These are phyloP conservation scores for Pegoplata infirma DNA, from an alignment of 2,888 invertebrate genomes.

Conservation along the genomic window DNA sequence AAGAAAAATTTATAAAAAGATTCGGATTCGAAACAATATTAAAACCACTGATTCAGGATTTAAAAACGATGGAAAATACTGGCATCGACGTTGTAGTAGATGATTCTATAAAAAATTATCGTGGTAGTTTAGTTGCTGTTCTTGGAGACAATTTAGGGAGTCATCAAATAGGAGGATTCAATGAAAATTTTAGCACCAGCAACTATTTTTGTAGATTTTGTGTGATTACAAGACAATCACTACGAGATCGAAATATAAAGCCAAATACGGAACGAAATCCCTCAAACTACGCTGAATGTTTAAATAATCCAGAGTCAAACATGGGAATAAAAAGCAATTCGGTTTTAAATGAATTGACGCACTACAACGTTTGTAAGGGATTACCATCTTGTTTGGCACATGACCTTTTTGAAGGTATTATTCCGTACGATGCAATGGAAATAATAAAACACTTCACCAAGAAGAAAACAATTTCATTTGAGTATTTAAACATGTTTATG, in stretches of 20 bases:
- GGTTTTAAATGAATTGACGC: constrained; percentile 34
- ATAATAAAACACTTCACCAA: constrained; percentile 44
- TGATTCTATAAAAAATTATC: neutral
- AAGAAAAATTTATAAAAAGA: constrained; percentile 20
- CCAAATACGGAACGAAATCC: constrained; percentile 27
- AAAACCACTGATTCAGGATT: constrained; percentile 38
- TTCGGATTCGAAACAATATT: constrained; percentile 18
- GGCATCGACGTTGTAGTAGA: constrained; percentile 29
- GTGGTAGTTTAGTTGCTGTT: constrained; percentile 42
- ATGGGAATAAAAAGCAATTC: constrained; percentile 41
- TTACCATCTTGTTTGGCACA: constrained; percentile 47
- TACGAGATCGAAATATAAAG: constrained; percentile 28
- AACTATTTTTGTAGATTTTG: constrained; percentile 54
- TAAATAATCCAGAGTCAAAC: neutral
- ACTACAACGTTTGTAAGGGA: constrained; percentile 40
- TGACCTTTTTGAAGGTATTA: constrained; percentile 28
- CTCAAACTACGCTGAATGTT: neutral
- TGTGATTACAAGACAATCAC: neutral
- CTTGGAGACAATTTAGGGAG: constrained; percentile 60
- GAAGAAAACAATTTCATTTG: constrained; percentile 5
- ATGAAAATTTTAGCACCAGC: constrained; percentile 55
- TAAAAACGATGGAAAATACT: constrained; percentile 41
- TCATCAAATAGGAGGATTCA: constrained; percentile 62
- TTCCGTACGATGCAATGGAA: constrained; percentile 46
- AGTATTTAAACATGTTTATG: neutral